These are phyloP conservation scores for Melanogrammus aeglefinus DNA, from an alignment of 2,797 vertebrate genomes.

Conservation along the genomic window DNA sequence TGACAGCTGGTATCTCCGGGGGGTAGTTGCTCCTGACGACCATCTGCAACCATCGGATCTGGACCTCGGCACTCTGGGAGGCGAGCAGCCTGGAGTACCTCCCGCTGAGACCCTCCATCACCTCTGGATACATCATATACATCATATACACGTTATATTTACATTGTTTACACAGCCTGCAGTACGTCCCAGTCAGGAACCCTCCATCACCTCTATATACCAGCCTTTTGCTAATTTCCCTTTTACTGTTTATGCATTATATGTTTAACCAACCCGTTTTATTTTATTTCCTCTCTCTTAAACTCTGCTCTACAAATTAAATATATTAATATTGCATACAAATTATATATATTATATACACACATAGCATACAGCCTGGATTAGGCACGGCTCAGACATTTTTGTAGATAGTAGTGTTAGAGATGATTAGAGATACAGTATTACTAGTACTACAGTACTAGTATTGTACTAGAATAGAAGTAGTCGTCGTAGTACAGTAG, in stretches of 20 bases:
- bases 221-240: no score
- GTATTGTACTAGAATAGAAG: no score
- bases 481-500: no score
- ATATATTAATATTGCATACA: no score
- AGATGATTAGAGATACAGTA: no score
- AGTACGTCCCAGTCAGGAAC: conserved; percentile 83
- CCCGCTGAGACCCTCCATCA: conserved; percentile 82
- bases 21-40: conserved; percentile 90
- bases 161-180: conserved; percentile 49
- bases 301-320: no score
- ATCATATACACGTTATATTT: background rate
- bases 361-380: conserved; percentile 65
- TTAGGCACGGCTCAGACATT: conserved; percentile 81
- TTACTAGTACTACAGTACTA: no score
- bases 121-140: conserved; percentile 63
- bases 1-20: conserved; percentile 84
- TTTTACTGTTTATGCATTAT: no score
- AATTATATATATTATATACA: no score
- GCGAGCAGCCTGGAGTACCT: conserved; percentile 87
- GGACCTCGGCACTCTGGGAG: conserved; percentile 90
- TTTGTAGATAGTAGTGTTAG: no score
- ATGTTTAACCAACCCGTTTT: no score
- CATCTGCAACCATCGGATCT: conserved; percentile 93
- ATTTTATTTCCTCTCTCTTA: no score
- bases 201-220: conserved; percentile 85